Evolutionary conservation across 2,113 vertebrate genomes (phyloP), one percentile per base, ranked within the genome.

Genomic region (Centropristis striata): DNA sequence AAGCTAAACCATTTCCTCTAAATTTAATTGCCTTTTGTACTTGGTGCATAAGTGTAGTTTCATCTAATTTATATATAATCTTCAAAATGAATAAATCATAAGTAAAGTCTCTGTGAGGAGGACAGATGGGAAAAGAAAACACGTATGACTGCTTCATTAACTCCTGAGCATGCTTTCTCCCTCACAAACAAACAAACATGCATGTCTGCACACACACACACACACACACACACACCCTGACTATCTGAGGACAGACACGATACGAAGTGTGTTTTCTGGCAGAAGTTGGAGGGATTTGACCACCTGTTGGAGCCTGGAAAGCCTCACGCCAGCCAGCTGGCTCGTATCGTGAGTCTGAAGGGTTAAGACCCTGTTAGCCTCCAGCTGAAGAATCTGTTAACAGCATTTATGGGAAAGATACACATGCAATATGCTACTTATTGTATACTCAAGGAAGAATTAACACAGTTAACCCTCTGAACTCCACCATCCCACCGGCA

Each of bases 71-170:
- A 16, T 6, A 44, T 44, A 18, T 44, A 44, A 16, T 44, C 4
- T 4, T 44, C 14, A 5, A 16, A 44, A 44, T 44, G 15, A 44
- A 44, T 16, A 4, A 44, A 44, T 15, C 42, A 44, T 16, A 44
- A 15, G 5, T 6, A 44, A 44, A 5, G 4, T 16, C 13, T 44
- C 15, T 44, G 41, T 42, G 50, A 60, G 36, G 46, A 59, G 36
- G 64, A 21, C 85, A 86, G 71, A 86, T 79, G 86, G 77, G 37
- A 25, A 71, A 81, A 39, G 28, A 68, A 27, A 69, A 61, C 32
- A 16, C 7, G 39, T 57, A 36, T 61, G 65, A 68, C 42, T 15
- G 85, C 80, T 63, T 75, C 84, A 53, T 74, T 74, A 71, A 64
- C 63, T 54, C 39, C 8, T 44, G 8, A 65, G 39, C 25, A 4